These are phyloP conservation scores for Pseudomyrmex dendroicus DNA, from an alignment of 1,140 invertebrate species.

Conservation along the genomic window DNA sequence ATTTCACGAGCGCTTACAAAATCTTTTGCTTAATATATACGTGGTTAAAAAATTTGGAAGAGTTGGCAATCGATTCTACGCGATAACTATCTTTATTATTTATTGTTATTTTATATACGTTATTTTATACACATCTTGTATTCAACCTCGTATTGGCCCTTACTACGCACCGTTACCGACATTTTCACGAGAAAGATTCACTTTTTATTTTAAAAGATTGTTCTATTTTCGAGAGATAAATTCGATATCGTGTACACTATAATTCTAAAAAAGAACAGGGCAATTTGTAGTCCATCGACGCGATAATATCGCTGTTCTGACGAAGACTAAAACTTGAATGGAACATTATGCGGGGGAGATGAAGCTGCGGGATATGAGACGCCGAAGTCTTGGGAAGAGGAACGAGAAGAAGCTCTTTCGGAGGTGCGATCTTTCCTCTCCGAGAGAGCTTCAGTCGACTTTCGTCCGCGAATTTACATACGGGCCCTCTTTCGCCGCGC, in stretches of 20 bases:
- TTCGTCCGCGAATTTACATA: constrained; percentile 57
- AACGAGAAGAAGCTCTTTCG: constrained; percentile 33
- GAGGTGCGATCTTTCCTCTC: constrained; percentile 49
- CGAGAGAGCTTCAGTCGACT: constrained; percentile 49
- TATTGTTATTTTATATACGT: too few relatives aligned
- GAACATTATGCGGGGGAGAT: constrained; percentile 50
- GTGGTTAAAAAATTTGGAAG: too few relatives aligned
- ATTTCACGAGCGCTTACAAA: too few relatives aligned
- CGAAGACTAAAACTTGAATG: constrained; percentile 54
- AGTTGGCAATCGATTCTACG: too few relatives aligned
- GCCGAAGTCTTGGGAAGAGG: not conserved
- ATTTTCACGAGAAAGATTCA: not conserved
- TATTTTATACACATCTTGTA: too few relatives aligned
- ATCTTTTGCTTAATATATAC: too few relatives aligned
- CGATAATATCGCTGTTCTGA: constrained; percentile 42
- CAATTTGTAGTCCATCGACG: constrained; percentile 43
- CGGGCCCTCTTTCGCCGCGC: constrained; percentile 30
- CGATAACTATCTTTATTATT: too few relatives aligned
- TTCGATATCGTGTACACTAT: not conserved
- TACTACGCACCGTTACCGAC: too few relatives aligned
- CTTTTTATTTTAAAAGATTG: not conserved
- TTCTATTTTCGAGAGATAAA: not conserved
- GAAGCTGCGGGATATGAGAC: not conserved
- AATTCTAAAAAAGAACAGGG: constrained; percentile 5
- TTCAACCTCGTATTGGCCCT: too few relatives aligned